These are phyloP conservation scores for Phytoseiulus persimilis DNA, from an alignment of 2,888 invertebrate species.

Conservation along the genomic window DNA sequence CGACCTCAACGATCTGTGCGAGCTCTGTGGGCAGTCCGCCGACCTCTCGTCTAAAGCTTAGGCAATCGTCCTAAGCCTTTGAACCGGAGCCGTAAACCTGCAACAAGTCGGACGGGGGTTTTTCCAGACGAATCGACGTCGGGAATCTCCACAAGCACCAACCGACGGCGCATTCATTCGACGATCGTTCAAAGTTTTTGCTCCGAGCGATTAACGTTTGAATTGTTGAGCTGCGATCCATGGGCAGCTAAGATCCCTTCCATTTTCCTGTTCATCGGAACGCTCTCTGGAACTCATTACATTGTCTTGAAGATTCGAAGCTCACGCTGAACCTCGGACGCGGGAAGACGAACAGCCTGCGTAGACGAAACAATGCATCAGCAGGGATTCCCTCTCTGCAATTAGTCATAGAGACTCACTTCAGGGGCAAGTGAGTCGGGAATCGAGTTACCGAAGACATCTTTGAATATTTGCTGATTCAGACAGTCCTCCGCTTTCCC, in stretches of 20 bases:
- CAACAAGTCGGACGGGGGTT: not conserved
- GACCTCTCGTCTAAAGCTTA: not conserved
- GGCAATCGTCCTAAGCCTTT: not conserved
- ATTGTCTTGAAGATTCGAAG: too few relatives aligned
- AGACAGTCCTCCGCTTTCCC: not conserved
- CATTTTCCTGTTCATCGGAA: too few relatives aligned
- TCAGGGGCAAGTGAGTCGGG: not conserved
- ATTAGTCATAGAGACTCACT: not conserved
- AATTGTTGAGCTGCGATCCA: too few relatives aligned
- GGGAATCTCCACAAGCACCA: not conserved
- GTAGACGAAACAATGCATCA: too few relatives aligned
- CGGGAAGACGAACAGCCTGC: too few relatives aligned
- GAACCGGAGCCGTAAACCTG: not conserved
- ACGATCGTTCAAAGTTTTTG: not conserved
- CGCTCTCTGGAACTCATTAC: too few relatives aligned
- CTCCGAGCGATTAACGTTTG: not conserved
- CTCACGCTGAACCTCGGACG: too few relatives aligned
- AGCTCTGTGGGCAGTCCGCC: not conserved
- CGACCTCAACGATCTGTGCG: not conserved
- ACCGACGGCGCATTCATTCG: not conserved
- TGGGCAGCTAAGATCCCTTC: too few relatives aligned
- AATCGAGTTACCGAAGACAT: not conserved
- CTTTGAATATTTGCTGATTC: not conserved
- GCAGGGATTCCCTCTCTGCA: too few relatives aligned
- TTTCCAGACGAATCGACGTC: not conserved